Conservation (phyloP, 2,113 vertebrate genomes). For the Mastomys natalensis region DNA sequence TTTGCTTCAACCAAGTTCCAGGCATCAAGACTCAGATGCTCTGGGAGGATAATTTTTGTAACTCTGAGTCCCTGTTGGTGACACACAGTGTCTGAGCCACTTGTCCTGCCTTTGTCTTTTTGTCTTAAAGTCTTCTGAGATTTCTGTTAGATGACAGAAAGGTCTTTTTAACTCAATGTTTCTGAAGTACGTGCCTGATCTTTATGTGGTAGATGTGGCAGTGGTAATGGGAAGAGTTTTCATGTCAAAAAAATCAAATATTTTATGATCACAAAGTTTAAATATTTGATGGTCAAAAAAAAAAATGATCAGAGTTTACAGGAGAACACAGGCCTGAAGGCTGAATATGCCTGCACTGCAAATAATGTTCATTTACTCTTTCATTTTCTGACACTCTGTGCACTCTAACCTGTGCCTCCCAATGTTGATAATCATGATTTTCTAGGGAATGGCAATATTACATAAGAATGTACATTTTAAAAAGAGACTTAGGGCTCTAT, state of each 20-base stretch:
- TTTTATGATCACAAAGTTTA: not conserved
- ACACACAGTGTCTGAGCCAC: not conserved
- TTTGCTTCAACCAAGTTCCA: not conserved
- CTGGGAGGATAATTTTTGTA: not conserved
- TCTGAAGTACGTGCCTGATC: not conserved
- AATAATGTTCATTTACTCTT: not conserved
- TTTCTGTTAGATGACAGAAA: not conserved
- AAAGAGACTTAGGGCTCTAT: not conserved
- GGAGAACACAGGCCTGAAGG: not conserved
- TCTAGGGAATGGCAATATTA: not conserved
- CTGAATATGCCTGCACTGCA: not conserved
- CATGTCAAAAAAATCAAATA: not conserved
- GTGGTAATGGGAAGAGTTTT: not conserved
- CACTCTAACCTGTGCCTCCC: not conserved
- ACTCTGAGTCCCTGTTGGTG: not conserved
- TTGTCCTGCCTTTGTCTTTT: slow-evolving; percentile 30
- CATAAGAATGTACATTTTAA: not conserved
- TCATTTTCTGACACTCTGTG: not conserved
- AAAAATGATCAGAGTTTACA: not conserved
- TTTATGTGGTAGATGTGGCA: not conserved
- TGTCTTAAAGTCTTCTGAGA: slow-evolving; percentile 4
- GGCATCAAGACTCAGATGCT: not conserved
- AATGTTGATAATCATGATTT: not conserved
- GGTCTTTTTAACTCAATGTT: slow-evolving; percentile 13
- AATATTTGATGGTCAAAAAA: slow-evolving; percentile 3